phyloP scores from a whole-genome alignment of 2,888 invertebrate genomes.

The Diarsia dahlii region DNA sequence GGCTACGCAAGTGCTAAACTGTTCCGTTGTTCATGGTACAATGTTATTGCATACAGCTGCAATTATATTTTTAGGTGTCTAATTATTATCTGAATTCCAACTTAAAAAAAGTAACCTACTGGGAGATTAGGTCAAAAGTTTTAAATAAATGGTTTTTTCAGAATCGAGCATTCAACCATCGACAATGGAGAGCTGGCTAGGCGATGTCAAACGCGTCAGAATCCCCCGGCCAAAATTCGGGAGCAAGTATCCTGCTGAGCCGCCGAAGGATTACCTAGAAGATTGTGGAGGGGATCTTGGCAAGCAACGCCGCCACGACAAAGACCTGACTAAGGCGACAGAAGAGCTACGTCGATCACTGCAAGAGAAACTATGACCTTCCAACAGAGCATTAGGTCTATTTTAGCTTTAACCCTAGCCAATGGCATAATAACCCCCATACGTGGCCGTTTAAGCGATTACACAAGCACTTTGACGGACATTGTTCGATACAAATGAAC shows the following conservation, averaged over 20 bases:
- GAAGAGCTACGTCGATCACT: conserved; percentile 94
- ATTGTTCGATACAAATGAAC: conserved; percentile 71
- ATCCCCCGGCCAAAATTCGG: conserved; percentile 96
- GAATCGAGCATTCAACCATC: conserved; percentile 15
- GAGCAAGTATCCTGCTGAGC: conserved; percentile 93
- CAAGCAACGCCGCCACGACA: conserved; percentile 87
- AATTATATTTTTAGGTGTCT: conserved; percentile 36
- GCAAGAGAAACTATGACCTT: conserved; percentile 94
- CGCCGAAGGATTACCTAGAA: conserved; percentile 95
- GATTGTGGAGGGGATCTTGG: conserved; percentile 90
- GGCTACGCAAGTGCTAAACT: conserved; percentile 24
- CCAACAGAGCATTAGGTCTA: conserved; percentile 66
- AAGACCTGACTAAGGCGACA: conserved; percentile 92
- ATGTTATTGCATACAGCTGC: neutral
- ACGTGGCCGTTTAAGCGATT: conserved; percentile 68
- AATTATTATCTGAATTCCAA: neutral
- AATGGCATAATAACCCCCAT: conserved; percentile 68
- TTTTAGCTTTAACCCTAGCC: conserved; percentile 71
- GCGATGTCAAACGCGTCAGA: conserved; percentile 95
- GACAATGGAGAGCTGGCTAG: conserved; percentile 95
- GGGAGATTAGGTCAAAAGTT: neutral
- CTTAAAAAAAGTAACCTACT: neutral
- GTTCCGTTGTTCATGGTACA: conserved; percentile 22
- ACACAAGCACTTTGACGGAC: conserved; percentile 69
- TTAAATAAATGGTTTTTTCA: conserved; percentile 16